Base-by-base conservation (phyloP, 2,888 invertebrate genomes). In the Sinohyriopsis cumingii region DNA sequence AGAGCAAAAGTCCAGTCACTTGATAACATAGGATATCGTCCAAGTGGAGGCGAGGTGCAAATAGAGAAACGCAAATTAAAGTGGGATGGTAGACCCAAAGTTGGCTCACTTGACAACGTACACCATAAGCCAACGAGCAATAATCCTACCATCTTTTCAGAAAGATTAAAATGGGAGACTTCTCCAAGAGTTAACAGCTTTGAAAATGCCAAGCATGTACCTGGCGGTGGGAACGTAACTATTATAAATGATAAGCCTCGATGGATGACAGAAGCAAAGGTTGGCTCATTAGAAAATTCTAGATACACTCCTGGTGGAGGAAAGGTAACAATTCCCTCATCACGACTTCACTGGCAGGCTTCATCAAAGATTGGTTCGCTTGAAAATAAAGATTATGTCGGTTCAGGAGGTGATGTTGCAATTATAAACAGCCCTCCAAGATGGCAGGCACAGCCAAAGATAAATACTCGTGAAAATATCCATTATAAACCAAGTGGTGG, bases 1-100 rank as follows among this genome's bases (percentile, higher is more conserved):
- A 93, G 94, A 68, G 94, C 96, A 7, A 95, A 95, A 91, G 95
- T 98, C 88, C 95, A 96, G 66, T 96, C 97, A 66, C 95, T 96
- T 90, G 97, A 97, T 88, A 96, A 98, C 71, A 83, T 88, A 5
- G 93, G 93, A 76, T 96, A 98, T 85, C 91, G 92, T 71, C 95
- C 97, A 1, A 94, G 94, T 7, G 81, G 78, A 9, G 80, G 80
- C 4, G 57, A 71, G n/a, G 76, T 73, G 60, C 72, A 75, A 25
- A 75, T 82, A n/a, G 73, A 73, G 9, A 71, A 68, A n/a, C 75
- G 75, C 28, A 73, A 75, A 25, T 71, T 81, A 6, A 68, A 78
- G 22, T 83, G 82, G 82, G 75, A 80, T 60, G 81, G 71, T 9
- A 73, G 80, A 15, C 70, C 82, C 59, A 82, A 82, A 62, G 80